A percentile compares a stretch with the other conserved stretches of the same genome.
Evolutionary conservation across 2,888 invertebrate genomes (phyloP).

Genomic region (Volucella inflata): DNA sequence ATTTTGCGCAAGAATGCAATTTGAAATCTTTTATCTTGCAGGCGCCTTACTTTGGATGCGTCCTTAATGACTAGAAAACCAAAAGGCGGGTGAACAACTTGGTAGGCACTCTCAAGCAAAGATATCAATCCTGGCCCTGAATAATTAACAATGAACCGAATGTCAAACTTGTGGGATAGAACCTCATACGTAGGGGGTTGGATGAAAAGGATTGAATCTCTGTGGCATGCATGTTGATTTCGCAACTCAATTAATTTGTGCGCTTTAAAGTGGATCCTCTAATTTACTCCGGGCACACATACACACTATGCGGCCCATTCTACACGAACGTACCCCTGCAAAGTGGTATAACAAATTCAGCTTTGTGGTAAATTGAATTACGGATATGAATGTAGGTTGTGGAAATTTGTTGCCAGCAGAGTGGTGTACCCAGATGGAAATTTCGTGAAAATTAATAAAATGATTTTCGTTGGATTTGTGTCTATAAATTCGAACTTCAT

Average conservation of each 20-base stretch:
- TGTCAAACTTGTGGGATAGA: slow-evolving; percentile 29
- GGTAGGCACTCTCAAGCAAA: slow-evolving; percentile 1
- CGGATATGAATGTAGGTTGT: slow-evolving; percentile 17
- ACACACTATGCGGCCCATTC: not conserved
- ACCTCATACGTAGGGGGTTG: not conserved
- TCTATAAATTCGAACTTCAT: not conserved
- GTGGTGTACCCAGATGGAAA: slow-evolving; percentile 71
- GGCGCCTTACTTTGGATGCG: slow-evolving; percentile 44
- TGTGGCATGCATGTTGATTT: slow-evolving; percentile 52
- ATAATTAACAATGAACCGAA: slow-evolving; percentile 48
- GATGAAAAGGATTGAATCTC: not conserved
- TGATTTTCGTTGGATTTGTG: slow-evolving; percentile 45
- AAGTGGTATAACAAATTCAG: slow-evolving; percentile 43
- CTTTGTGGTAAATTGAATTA: slow-evolving; percentile 67
- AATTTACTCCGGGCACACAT: slow-evolving; percentile 51
- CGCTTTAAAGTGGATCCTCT: slow-evolving; percentile 59
- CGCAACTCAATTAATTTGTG: slow-evolving; percentile 74
- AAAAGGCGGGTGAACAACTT: slow-evolving; percentile 21
- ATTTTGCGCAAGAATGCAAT: slow-evolving; percentile 72
- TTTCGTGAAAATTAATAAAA: slow-evolving; percentile 74
- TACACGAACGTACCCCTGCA: not conserved
- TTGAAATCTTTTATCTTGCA: slow-evolving; percentile 68
- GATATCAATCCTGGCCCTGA: slow-evolving; percentile 10
- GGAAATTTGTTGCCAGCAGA: slow-evolving; percentile 56
- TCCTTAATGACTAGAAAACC: slow-evolving; percentile 44